Base-by-base conservation (phyloP, 2,797 vertebrate species). In the Bovichtus diacanthus region DNA sequence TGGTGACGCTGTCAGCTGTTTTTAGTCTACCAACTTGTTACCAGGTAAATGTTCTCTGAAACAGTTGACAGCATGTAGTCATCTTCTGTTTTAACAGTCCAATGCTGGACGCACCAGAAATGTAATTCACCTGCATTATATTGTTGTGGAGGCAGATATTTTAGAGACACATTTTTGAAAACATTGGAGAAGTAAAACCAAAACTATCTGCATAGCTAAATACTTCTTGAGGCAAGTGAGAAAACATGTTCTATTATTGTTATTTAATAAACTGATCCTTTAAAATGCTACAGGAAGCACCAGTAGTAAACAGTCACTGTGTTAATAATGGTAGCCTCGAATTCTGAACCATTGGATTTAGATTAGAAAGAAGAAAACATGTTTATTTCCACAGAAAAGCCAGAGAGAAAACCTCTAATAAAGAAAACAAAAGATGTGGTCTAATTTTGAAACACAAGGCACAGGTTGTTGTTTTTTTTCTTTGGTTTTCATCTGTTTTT, bases 1-100 rank as follows among this genome's bases (percentile, higher is more conserved):
- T 16, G 12, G 19, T 39, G 15, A 31, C 4, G 11, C 43, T n/a
- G 64, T 82, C 80, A 80, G 84, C 61, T 44, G 47, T 74, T 81
- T 75, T 56, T 62, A 23, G 65, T 71, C 47, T 0, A 43, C 19
- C 63, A 16, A 11, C 51, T 79, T 38, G 74, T 21, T 62, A 16
- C 15, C 7, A 10, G 38, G 55, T 41, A 58, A 77, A 74, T 69
- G 19, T 50, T 50, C 8, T 59, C 63, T 63, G 49, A 70, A 78
- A 41, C 27, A 47, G 73, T 68, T 6, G 53, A 47, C 68, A 23
- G 59, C 39, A 23, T 55, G 36, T 18, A 31, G 38, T 49, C n/a
- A 47, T 47, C 47, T 12, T 29, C 61, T 68, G 79, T 64, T 66
- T 29, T 13, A 27, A 15, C 69, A 65, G 51, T 66, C 67, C 29